Evolutionary conservation across 2,113 vertebrate genomes (phyloP).

Genomic region (Zosterops japonicus): DNA sequence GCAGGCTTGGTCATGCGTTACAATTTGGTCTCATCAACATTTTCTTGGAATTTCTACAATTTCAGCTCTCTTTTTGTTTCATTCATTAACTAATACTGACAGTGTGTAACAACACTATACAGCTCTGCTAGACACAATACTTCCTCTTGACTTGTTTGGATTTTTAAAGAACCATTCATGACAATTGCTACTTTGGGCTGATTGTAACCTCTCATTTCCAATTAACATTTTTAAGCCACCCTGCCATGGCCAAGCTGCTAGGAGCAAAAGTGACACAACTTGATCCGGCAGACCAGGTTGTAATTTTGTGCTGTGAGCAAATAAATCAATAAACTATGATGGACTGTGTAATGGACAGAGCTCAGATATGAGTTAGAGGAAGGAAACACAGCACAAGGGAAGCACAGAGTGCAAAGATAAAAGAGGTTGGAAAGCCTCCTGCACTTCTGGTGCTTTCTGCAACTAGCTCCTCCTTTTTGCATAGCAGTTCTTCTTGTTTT

Average conservation of each 20-base stretch:
- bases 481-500: not conserved
- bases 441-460: not conserved
- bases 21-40: not conserved
- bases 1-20: not conserved
- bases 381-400: not conserved
- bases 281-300: not conserved
- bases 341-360: not conserved
- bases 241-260: not conserved
- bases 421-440: not conserved
- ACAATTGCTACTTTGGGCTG: not conserved
- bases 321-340: not conserved
- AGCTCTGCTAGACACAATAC: not conserved
- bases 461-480: not conserved
- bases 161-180: not conserved
- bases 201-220: conserved; percentile 44
- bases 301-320: not conserved
- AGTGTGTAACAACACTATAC: not conserved
- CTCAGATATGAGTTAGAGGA: not conserved
- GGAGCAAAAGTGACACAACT: not conserved
- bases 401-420: not conserved
- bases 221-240: conserved; percentile 8
- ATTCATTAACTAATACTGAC: conserved; percentile 15
- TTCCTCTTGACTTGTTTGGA: not conserved
- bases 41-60: not conserved
- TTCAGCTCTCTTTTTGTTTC: conserved; percentile 1